These are phyloP conservation scores for Notolabrus celidotus DNA, from an alignment of 2,797 vertebrate species.

Conservation along the genomic window DNA sequence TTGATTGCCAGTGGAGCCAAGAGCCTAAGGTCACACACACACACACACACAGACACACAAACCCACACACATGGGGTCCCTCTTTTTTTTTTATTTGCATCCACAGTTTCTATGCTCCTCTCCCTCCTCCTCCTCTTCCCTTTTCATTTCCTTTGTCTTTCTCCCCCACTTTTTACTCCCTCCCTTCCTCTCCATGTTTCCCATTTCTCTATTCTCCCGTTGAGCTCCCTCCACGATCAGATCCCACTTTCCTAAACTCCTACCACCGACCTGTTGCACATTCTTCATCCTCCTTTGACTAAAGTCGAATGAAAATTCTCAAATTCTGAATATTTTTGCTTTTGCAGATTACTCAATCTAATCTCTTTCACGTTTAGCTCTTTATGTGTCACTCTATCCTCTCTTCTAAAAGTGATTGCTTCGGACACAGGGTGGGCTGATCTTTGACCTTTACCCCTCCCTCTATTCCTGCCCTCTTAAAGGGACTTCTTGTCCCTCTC, in stretches of 20 bases:
- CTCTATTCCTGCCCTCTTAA: conserved; percentile 12
- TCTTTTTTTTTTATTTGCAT: conserved; percentile 35
- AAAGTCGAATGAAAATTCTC: not conserved
- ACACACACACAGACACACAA: conserved; percentile 14
- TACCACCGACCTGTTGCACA: not conserved
- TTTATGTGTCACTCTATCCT: not conserved
- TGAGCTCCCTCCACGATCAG: conserved; percentile 9
- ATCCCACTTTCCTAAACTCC: conserved; percentile 8
- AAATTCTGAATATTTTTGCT: not conserved
- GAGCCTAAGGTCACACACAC: conserved; percentile 53
- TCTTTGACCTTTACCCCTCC: conserved; percentile 57
- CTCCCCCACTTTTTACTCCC: conserved; percentile 14
- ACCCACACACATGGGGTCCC: conserved; percentile 18
- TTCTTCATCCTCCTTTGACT: not conserved
- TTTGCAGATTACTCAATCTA: not conserved
- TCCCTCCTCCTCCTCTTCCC: conserved; percentile 33
- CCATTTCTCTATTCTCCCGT: conserved; percentile 34
- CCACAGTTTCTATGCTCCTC: conserved; percentile 27
- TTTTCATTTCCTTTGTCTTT: conserved; percentile 52
- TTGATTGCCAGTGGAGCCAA: conserved; percentile 46
- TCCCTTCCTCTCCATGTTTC: conserved; percentile 19
- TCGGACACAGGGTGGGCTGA: conserved; percentile 46
- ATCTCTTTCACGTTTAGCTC: not conserved
- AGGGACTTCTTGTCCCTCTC: conserved; percentile 3
- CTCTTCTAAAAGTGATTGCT: conserved; percentile 14